phyloP scores from a whole-genome alignment of 2,888 invertebrate genomes.

The Neria commutata region DNA sequence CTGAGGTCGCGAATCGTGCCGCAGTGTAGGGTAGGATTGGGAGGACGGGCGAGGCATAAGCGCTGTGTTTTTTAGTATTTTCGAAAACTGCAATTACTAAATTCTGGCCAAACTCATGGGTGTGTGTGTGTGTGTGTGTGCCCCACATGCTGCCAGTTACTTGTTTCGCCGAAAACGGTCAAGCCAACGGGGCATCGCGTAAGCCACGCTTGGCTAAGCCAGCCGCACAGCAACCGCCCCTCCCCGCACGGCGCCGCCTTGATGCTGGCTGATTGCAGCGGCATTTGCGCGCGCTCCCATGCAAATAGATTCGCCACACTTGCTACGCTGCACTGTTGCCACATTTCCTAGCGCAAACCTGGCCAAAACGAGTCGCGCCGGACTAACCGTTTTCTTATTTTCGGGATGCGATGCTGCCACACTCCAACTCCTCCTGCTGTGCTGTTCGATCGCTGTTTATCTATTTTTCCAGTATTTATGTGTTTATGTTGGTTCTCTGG shows the following conservation, averaged over 20 bases:
- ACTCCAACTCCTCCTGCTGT: background rate
- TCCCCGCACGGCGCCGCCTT: background rate
- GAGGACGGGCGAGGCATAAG: background rate
- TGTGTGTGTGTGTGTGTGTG: no score
- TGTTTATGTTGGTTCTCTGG: constrained; percentile 14
- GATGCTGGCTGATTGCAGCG: background rate
- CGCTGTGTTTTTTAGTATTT: no score
- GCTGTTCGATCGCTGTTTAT: no score
- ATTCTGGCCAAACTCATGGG: no score
- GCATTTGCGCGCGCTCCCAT: background rate
- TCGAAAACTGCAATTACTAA: background rate
- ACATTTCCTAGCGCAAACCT: constrained; percentile 6
- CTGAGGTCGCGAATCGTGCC: background rate
- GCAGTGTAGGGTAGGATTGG: background rate
- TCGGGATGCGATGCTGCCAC: background rate
- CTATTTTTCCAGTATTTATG: no score
- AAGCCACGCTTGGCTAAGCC: background rate
- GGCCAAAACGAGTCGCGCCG: background rate
- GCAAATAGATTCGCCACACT: constrained; percentile 20
- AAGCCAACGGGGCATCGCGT: constrained; percentile 21
- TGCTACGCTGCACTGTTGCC: constrained; percentile 1
- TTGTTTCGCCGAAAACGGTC: constrained; percentile 14
- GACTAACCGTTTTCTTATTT: constrained; percentile 1
- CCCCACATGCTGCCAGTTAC: background rate
- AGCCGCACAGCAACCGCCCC: background rate